Conservation (phyloP, 2,113 vertebrate genomes). For the Ondatra zibethicus region DNA sequence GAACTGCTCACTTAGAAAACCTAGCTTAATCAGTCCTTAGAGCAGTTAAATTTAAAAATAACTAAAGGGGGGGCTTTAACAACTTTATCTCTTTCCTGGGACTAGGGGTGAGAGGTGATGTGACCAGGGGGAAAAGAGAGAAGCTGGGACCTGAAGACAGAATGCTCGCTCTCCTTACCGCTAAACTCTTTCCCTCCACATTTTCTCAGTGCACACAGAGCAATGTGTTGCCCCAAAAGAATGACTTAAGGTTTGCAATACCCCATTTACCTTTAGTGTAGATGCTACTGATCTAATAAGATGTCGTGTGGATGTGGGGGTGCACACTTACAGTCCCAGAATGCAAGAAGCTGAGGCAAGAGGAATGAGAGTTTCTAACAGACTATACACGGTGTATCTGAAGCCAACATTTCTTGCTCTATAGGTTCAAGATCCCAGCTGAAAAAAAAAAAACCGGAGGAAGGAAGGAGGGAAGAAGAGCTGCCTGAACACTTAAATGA, state of each 20-base stretch:
- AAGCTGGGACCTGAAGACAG: background rate
- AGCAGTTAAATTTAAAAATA: conserved; percentile 59
- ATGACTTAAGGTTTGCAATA: background rate
- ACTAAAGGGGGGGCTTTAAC: background rate
- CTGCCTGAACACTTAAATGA: conserved; percentile 3
- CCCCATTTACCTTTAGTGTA: background rate
- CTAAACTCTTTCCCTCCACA: background rate
- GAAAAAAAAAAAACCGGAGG: background rate
- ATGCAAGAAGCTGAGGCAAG: background rate
- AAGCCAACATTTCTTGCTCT: background rate
- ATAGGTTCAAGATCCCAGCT: background rate
- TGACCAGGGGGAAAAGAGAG: background rate
- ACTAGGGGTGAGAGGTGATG: background rate
- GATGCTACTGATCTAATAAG: background rate
- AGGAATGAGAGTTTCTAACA: background rate
- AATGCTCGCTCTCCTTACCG: background rate
- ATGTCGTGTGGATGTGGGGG: background rate
- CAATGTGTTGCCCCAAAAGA: background rate
- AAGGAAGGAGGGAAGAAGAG: background rate
- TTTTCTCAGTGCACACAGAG: background rate
- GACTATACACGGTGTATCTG: background rate
- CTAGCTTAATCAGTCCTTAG: conserved; percentile 61
- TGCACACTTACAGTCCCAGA: background rate
- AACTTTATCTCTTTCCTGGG: background rate
- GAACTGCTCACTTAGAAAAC: conserved; percentile 75